These are phyloP conservation scores for Tetranychus urticae DNA, from an alignment of 1,140 invertebrate species.

Conservation along the genomic window DNA sequence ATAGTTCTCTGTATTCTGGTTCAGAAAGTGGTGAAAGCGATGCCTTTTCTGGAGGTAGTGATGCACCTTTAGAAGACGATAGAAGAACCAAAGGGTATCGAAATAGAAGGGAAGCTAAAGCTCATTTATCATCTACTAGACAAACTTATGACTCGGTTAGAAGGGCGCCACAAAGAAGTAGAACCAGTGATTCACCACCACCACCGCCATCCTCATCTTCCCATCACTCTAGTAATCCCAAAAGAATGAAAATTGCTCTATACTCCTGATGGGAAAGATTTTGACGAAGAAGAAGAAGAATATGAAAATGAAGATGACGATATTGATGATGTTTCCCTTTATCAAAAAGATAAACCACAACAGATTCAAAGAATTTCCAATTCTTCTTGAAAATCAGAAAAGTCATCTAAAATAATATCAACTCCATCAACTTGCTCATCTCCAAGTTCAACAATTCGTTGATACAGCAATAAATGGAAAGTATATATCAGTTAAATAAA, in stretches of 20 bases:
- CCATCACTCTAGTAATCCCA: not conserved
- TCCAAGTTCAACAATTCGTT: constrained; percentile 22
- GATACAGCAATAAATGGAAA: too few species aligned
- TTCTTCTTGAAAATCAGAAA: not conserved
- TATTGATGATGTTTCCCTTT: too few species aligned
- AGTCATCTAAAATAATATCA: not conserved
- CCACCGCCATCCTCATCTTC: not conserved
- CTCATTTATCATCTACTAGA: too few species aligned
- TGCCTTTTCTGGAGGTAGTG: not conserved
- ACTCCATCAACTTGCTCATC: not conserved
- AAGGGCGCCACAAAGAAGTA: not conserved
- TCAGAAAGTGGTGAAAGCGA: constrained; percentile 20
- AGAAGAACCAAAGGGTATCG: not conserved
- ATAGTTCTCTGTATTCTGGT: constrained; percentile 20
- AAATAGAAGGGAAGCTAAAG: too few species aligned
- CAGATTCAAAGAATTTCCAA: too few species aligned
- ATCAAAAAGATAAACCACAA: too few species aligned
- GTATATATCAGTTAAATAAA: too few species aligned
- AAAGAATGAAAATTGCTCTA: not conserved
- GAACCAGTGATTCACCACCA: not conserved
- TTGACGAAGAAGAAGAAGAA: too few species aligned
- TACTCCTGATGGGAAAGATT: not conserved
- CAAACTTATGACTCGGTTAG: too few species aligned
- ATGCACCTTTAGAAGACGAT: not conserved
- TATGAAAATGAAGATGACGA: not conserved